Evolutionary conservation across 2,113 vertebrate species (phyloP), one percentile per base, ranked within the genome.

Genomic region (Phoxinus phoxinus): DNA sequence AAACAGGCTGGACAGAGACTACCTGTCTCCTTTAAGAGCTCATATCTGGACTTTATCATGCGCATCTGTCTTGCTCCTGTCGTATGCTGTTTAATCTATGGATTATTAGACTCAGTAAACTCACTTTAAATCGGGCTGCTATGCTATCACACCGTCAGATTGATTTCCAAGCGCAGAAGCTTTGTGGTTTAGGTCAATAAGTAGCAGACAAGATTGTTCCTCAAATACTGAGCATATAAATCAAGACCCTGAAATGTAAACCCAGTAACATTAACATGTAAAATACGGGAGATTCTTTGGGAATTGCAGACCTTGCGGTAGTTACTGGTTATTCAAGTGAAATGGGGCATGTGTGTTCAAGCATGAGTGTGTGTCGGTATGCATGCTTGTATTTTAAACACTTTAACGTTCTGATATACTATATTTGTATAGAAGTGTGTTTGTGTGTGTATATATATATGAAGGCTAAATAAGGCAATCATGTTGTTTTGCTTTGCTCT

Each of bases 41-140:
- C 23, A 41, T 72, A 73, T 58, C 81, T 83, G 67, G 81, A 72
- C 32, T 83, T 83, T 73, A 27, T 83, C 48, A 19, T 72, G 17
- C 13, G 37, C 35, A 35, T 46, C 23, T 81, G 59, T 65, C 27
- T 83, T 56, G 10, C 19, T 69, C 23, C 48, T 19, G 0, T 56
- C 81, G 58, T 37, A 72, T n/a, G 0, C 30, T 3, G 30, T 37
- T 83, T 83, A 56, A 83, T 53, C 80, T 56, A 37, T 25, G 23
- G 48, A 35, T 72, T 72, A 58, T 72, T 72, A 58, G 30, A 72
- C 30, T 72, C 21, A 35, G 27, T 56, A 41, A 72, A 58, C 79
- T 67, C 46, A 69, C 81, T 15, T 81, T 11, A 79, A 61, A 79
- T 4, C 3, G 48, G 37, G 41, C 8, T 58, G 48, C 23, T 41